phyloP scores from a whole-genome alignment of 2,888 invertebrate genomes.

The Apocheima hispidaria region DNA sequence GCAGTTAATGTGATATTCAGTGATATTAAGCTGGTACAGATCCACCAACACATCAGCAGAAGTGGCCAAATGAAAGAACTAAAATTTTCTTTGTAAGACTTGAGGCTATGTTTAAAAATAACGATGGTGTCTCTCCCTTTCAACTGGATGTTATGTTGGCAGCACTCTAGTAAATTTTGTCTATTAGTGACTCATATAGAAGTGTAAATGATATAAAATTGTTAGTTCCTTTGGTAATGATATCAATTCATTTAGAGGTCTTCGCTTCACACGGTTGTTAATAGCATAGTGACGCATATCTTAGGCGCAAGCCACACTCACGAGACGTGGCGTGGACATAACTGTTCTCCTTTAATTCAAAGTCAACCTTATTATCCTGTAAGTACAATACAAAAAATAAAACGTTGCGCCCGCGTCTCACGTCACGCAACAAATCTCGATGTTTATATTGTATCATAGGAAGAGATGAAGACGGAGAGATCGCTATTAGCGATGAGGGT shows the following conservation, averaged over 20 bases:
- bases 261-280: conserved; percentile 39
- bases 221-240: conserved; percentile 68
- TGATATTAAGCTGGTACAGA: neutral
- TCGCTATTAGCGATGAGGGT: too few relatives aligned
- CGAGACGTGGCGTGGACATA: too few relatives aligned
- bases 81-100: neutral
- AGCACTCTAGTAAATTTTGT: conserved; percentile 12
- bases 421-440: too few relatives aligned
- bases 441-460: too few relatives aligned
- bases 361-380: too few relatives aligned
- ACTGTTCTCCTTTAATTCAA: too few relatives aligned
- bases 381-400: too few relatives aligned
- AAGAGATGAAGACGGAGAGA: too few relatives aligned
- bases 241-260: conserved; percentile 60
- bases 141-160: neutral
- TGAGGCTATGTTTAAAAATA: neutral
- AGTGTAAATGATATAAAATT: conserved; percentile 55
- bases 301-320: too few relatives aligned
- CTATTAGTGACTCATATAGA: conserved; percentile 40
- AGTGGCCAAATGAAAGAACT: neutral
- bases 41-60: neutral
- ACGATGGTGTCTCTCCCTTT: neutral
- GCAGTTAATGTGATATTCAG: neutral
- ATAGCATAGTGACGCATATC: conserved; percentile 32
- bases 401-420: too few relatives aligned